Conservation (phyloP, 2,888 invertebrate genomes). For the Latrodectus hesperus region DNA sequence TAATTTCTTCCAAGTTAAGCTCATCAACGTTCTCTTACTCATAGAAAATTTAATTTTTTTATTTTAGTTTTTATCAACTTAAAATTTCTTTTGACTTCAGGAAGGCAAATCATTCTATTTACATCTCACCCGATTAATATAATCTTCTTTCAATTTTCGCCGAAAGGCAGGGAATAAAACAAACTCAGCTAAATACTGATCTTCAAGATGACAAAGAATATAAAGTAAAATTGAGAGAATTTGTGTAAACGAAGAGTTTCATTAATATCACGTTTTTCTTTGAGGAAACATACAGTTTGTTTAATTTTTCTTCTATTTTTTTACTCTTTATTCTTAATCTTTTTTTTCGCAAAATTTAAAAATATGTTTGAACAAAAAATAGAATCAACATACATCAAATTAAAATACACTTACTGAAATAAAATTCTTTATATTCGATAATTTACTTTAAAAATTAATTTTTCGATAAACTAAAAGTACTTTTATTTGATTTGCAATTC, state of each 20-base stretch:
- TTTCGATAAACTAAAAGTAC: not conserved
- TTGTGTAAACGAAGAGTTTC: not conserved
- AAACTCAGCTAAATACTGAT: not conserved
- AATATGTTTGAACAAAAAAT: not conserved
- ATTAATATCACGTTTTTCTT: not conserved
- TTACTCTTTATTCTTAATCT: not conserved
- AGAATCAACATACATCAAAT: not conserved
- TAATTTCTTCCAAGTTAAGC: conserved; percentile 29
- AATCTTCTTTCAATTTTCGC: not conserved
- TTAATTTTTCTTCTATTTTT: conserved; percentile 10
- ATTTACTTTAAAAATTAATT: conserved; percentile 8
- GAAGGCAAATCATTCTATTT: not conserved
- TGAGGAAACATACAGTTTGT: not conserved
- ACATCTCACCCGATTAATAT: not conserved
- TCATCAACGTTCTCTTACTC: conserved; percentile 17
- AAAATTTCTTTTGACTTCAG: not conserved
- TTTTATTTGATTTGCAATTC: not conserved
- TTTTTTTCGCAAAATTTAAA: not conserved
- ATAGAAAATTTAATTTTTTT: not conserved
- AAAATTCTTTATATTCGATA: not conserved
- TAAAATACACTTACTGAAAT: not conserved
- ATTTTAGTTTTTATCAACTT: too few species aligned
- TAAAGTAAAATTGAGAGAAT: conserved; percentile 10
- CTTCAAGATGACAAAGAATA: not conserved
- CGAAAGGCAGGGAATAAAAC: not conserved